Conservation (phyloP, 64 coral and sea anemone genomes). For the Hydrozoanthus tunicans region DNA sequence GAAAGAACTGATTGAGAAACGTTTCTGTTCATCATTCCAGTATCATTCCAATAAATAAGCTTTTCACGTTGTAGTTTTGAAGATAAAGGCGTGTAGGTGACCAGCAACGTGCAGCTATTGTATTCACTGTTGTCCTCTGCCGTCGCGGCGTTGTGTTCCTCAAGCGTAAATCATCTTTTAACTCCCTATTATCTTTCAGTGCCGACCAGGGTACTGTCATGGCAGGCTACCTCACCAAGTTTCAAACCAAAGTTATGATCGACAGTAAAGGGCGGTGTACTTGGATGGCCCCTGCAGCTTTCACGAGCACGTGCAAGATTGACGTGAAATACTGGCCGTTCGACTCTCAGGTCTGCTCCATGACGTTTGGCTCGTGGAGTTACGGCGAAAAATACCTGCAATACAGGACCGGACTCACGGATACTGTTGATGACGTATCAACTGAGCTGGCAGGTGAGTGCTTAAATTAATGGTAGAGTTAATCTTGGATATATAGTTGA, state of each 20-base stretch:
- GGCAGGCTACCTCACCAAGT: slow-evolving; percentile 67
- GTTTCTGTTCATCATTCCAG: too few species aligned
- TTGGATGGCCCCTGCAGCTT: slow-evolving; percentile 77
- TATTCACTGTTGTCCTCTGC: neutral
- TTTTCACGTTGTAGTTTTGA: too few species aligned
- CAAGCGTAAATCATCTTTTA: neutral
- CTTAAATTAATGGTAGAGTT: neutral
- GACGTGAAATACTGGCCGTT: slow-evolving; percentile 66
- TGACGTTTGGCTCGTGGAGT: slow-evolving; percentile 82
- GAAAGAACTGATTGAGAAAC: too few species aligned
- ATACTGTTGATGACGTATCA: slow-evolving; percentile 10
- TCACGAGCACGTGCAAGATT: slow-evolving; percentile 72
- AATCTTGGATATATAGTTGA: neutral
- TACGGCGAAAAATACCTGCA: slow-evolving; percentile 56
- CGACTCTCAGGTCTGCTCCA: slow-evolving; percentile 46
- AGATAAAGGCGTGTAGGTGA: too few species aligned
- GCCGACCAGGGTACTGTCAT: slow-evolving; percentile 60
- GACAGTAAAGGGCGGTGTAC: slow-evolving; percentile 38
- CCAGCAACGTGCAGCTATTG: neutral
- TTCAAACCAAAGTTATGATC: slow-evolving; percentile 74
- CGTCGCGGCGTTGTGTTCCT: neutral
- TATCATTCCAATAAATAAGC: too few species aligned
- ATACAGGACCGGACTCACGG: neutral
- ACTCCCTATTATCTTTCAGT: neutral
- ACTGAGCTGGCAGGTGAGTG: slow-evolving; percentile 43